These are phyloP conservation scores for Corbicula japonica DNA, from an alignment of 2,888 invertebrate genomes.

Conservation along the genomic window DNA sequence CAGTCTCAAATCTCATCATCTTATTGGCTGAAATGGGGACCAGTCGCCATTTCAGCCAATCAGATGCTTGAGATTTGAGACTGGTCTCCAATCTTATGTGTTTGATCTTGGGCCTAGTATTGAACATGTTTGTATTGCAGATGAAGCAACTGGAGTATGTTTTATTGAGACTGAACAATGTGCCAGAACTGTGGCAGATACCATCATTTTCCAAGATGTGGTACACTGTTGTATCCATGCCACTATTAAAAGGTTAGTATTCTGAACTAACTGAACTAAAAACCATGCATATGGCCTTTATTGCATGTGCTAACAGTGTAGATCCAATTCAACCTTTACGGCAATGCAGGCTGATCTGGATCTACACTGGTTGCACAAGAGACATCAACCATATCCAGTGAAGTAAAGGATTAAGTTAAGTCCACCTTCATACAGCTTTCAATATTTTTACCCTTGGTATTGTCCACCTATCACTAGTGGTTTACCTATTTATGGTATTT, in stretches of 20 bases:
- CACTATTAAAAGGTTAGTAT: slow-evolving; percentile 75
- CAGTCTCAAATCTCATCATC: no score
- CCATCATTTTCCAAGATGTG: slow-evolving; percentile 74
- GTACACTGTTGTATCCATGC: slow-evolving; percentile 71
- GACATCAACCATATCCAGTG: no score
- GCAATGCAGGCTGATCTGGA: neutral
- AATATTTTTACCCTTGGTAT: neutral
- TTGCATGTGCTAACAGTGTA: neutral
- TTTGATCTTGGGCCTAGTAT: no score
- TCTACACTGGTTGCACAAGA: no score
- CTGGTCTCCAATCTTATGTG: no score
- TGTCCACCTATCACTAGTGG: neutral
- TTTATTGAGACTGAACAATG: slow-evolving; percentile 70
- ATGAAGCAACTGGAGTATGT: slow-evolving; percentile 75
- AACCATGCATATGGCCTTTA: neutral
- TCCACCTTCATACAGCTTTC: neutral
- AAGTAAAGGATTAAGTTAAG: neutral
- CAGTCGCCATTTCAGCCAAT: no score
- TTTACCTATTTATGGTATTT: neutral
- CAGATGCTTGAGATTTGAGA: no score
- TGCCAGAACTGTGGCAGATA: slow-evolving; percentile 76
- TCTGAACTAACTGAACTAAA: neutral
- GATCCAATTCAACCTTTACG: neutral
- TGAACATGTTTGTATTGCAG: slow-evolving; percentile 56
- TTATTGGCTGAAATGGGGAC: no score